Evolutionary conservation across 1,140 invertebrate species (phyloP).

Genomic region (Neodiprion lecontei): DNA sequence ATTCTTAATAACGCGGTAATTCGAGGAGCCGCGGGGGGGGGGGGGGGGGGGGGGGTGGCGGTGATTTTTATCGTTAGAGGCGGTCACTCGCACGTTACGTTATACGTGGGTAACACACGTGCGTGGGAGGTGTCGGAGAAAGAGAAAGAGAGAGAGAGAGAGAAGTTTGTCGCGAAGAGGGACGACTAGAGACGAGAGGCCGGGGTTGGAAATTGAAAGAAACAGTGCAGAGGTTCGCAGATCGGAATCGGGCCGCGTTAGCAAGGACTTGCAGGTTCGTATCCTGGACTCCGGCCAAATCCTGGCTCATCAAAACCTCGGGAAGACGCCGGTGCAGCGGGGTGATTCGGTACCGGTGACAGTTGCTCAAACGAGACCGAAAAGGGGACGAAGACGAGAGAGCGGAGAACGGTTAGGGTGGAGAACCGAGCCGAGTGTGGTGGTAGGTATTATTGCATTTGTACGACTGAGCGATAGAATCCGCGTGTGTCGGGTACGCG

Average conservation of each 20-base stretch:
- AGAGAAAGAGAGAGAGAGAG: not conserved
- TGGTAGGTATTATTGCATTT: not conserved
- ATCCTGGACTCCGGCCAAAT: conserved; percentile 7
- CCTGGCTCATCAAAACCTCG: conserved; percentile 9
- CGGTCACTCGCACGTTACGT: not conserved
- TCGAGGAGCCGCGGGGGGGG: not conserved
- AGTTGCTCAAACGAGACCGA: not conserved
- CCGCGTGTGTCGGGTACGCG: not conserved
- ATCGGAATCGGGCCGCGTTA: too few relatives aligned
- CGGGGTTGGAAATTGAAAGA: not conserved
- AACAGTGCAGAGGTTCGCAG: not conserved
- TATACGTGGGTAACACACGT: not conserved
- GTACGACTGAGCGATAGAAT: not conserved
- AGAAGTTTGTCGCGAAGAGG: not conserved
- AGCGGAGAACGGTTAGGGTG: not conserved
- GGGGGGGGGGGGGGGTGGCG: too few relatives aligned
- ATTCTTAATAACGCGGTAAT: not conserved
- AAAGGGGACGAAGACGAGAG: not conserved
- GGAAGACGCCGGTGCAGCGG: not conserved
- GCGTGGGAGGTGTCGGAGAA: not conserved
- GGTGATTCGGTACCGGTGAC: not conserved
- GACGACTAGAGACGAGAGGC: not conserved
- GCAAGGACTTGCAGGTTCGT: not conserved
- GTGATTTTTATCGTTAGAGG: too few relatives aligned
- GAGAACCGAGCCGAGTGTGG: not conserved